Evolutionary conservation across 2,888 invertebrate species (phyloP), one percentile per base, ranked within the genome.

Genomic region (Cepaea hortensis): DNA sequence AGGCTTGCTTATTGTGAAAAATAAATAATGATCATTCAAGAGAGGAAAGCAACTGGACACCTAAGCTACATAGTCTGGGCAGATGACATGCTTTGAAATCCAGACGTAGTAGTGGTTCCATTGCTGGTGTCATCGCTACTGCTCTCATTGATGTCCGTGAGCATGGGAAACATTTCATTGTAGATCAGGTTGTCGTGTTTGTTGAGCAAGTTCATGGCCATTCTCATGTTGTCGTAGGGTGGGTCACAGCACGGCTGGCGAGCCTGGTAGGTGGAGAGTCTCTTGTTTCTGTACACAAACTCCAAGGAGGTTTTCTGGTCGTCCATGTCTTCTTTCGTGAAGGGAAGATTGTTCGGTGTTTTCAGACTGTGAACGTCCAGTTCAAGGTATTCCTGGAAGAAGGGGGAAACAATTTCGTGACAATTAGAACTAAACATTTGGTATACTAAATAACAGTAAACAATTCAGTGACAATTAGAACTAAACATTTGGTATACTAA

Each of bases 321-420:
- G 61, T 86, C 82, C 86, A 86, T 68, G 46, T 86, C 86, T 61
- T 86, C 86, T 3, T 48, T 13, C 0, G 72, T 82, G 61, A 86
- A 55, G 0, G 83, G 70, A 5, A 86, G 76, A 2, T 82, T 65
- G 35, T 80, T 80, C 9, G 85, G 62, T 18, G 83, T 35, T 20
- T 77, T 65, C 55, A 62, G 77, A 7, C 82, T 77, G 20, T 83
- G 84, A 0, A 77, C 81, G 48, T 88, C 80, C 20, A 88, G 85
- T 62, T 88, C 88, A 18, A 88, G 87, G 68, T 88, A 88, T 77
- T 87, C 84, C 88, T 88, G 77, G 2, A 70, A 70, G 11, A 65
- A 1, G 35, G 35, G 35, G 35, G 1, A 46, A 48, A 73, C 11
- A 50, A 70, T 23, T 79, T 35, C 35, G 9, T 15, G 9, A 46